Evolutionary conservation across 2,888 invertebrate species (phyloP), one percentile per base, ranked within the genome.

Genomic region (Pheosia tremula): DNA sequence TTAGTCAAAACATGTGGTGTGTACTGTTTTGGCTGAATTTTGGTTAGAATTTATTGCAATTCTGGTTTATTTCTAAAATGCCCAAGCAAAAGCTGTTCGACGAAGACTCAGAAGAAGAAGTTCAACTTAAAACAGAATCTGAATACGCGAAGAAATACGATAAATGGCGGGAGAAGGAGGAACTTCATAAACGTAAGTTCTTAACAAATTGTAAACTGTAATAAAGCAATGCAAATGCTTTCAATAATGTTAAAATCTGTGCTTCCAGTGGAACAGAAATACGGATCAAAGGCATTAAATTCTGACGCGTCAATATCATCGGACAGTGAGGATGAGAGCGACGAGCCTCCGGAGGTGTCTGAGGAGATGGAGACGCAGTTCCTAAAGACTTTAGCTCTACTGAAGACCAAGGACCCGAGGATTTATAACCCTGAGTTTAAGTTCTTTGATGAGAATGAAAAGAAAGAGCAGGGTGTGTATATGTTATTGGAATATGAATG

Each of bases 361-460:
- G 95, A 96, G 75, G 95, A 96, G 70, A 91, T 96, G 56, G 98
- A 99, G 81, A 96, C 97, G 72, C 96, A 97, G 70, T 99, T 99
- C 87, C 96, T 98, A 54, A 97, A 97, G 88, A 97, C 98, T 0
- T 90, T 99, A 3, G 95, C 98, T 0, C 96, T 96, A 58, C 87
- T 99, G 56, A 99, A 98, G 85, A 97, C 95, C 56, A 97, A 97
- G 82, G 97, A 99, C 91, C 98, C 98, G 0, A 94, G 95, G 73
- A 98, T 99, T 68, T 99, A 99, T 87, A 96, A 98, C 81, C 95
- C 96, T 52, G 94, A 95, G 60, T 94, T 95, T 43, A 94, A 94
- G 59, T 98, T 97, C 81, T 98, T 98, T 88, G 89, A 94, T 56
- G 83, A 87, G 1, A 82, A 82, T 9, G 79, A 86, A 68, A 85